Base-by-base conservation (phyloP, 2,888 invertebrate species). In the Clistopyga incitator region DNA sequence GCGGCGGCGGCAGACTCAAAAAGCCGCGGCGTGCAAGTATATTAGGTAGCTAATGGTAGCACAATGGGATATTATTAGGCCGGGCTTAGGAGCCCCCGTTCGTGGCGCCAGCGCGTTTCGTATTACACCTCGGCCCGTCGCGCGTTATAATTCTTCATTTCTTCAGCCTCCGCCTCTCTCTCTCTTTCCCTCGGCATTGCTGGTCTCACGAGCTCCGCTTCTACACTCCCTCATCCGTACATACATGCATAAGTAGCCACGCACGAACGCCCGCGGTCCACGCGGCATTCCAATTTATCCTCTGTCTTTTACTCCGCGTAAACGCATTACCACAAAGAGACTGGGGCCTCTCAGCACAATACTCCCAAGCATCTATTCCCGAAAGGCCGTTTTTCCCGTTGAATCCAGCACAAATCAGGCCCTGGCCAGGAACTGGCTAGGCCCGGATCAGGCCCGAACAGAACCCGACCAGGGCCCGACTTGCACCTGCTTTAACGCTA, bases 61-160 rank as follows among this genome's bases (percentile, higher is more conserved):
- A 92, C 91, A 92, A 92, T 92, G 89, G 91, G 90, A 91, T 92
- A 91, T 92, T 92, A 92, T 91, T 92, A 91, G 90, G 88, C 85
- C 86, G 86, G 86, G 89, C 89, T 91, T 90, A 90, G 86, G 83
- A 79, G 78, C 74, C 84, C 82, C 83, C 85, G 85, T 86, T 85
- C 76, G 87, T 90, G 92, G 92, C 92, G 92, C 92, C 92, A 89
- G 86, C 78, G 86, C 89, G 92, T 91, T 92, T 92, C 92, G 89
- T 90, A 88, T 93, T 92, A 91, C 93, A 90, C 77, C 82, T 79
- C 78, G 81, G 77, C 59, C 85, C 80, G 86, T 85, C 88, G 85
- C 86, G 82, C 87, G 83, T 86, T 87, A 88, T 87, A 87, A 88
- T 88, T 88, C 87, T 88, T 89, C 87, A 87, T 88, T 88, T 87